phyloP scores from a whole-genome alignment of 2,888 invertebrate genomes.

The Epistrophe eligans region DNA sequence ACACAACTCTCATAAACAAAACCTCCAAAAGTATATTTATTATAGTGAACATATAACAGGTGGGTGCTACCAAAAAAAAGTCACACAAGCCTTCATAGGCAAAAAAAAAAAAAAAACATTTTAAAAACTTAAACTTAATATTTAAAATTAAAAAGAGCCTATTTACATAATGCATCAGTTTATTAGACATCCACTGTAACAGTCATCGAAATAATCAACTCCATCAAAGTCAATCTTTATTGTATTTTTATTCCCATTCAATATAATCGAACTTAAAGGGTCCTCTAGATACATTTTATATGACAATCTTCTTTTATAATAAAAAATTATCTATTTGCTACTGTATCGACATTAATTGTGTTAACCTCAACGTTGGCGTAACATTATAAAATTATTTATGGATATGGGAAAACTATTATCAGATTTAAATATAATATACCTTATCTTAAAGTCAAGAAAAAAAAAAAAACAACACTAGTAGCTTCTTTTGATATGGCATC shows the following conservation, averaged over 20 bases:
- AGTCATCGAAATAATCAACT: neutral
- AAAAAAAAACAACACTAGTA: neutral
- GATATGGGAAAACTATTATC: neutral
- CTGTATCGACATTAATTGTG: neutral
- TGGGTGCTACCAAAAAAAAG: no score
- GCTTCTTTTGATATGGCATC: neutral
- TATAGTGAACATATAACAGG: no score
- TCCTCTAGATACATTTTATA: no score
- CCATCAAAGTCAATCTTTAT: neutral
- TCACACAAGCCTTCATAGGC: no score
- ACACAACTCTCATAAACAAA: no score
- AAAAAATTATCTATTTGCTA: neutral
- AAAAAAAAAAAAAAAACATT: neutral
- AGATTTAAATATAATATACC: neutral
- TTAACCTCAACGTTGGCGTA: constrained; percentile 2
- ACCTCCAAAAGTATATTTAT: no score
- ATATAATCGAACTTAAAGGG: neutral
- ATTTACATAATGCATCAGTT: neutral
- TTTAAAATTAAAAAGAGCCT: neutral
- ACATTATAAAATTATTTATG: neutral
- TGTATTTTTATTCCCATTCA: neutral
- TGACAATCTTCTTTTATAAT: neutral
- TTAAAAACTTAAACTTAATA: neutral
- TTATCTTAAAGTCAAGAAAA: neutral
- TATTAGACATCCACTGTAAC: neutral